Evolutionary conservation across 2,797 vertebrate genomes (phyloP).

Genomic region (Fundulus diaphanus): DNA sequence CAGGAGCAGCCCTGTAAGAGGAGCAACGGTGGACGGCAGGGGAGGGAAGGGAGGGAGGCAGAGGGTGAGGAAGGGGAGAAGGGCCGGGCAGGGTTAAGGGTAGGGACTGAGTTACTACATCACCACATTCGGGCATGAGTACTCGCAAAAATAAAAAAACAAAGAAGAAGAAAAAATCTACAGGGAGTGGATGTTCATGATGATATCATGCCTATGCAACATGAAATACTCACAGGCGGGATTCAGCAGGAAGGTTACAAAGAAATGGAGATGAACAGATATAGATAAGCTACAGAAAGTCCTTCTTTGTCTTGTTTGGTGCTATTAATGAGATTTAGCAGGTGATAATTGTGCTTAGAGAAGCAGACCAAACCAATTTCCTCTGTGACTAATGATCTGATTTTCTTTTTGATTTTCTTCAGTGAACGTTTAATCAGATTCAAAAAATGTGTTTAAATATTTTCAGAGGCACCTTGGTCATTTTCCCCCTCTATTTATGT

Average conservation of each 20-base stretch:
- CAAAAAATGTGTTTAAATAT: background rate
- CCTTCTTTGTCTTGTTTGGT: conserved; percentile 12
- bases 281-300: conserved; percentile 29
- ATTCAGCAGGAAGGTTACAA: conserved; percentile 30
- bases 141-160: conserved; percentile 46
- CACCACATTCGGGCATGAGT: conserved; percentile 65
- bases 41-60: conserved; percentile 41
- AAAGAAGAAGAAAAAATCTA: conserved; percentile 46
- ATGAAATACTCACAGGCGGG: conserved; percentile 44
- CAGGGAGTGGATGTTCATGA: conserved; percentile 40
- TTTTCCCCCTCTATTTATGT: too few species aligned
- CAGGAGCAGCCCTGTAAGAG: conserved; percentile 85
- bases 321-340: conserved; percentile 3
- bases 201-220: conserved; percentile 31
- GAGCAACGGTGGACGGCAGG: conserved; percentile 72
- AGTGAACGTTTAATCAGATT: background rate
- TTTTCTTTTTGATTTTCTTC: background rate
- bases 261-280: conserved; percentile 53
- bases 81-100: conserved; percentile 49
- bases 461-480: background rate
- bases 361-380: conserved; percentile 11
- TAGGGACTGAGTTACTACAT: conserved; percentile 77
- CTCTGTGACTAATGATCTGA: background rate
- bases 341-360: background rate
- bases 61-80: conserved; percentile 36